A percentile compares a stretch with the other conserved stretches of the same genome.
These are phyloP conservation scores for Bujurquina vittata DNA, from an alignment of 2,113 vertebrate species.

Conservation along the genomic window DNA sequence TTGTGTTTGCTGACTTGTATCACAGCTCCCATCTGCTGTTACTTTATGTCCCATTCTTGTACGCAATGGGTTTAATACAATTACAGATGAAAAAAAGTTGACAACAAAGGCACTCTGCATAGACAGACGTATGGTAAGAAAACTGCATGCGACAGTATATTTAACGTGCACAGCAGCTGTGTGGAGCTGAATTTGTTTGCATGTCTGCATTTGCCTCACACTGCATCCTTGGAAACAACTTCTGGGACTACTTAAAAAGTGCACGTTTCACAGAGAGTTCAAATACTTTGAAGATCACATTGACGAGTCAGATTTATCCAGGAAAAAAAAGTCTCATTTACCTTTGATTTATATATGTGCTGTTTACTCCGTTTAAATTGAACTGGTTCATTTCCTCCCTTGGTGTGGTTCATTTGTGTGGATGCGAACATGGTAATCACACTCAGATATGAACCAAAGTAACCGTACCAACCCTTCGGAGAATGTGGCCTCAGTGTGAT, in stretches of 20 bases:
- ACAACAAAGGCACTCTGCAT: background rate
- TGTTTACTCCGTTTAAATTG: background rate
- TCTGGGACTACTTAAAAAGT: background rate
- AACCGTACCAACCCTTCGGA: background rate
- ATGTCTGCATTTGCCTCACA: background rate
- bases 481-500: too few relatives aligned
- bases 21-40: constrained; percentile 19
- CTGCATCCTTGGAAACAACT: background rate
- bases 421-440: background rate
- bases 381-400: background rate
- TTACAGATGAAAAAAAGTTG: background rate
- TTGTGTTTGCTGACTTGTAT: constrained; percentile 19
- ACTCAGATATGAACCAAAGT: background rate
- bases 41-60: constrained; percentile 7
- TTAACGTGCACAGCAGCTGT: background rate
- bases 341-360: background rate
- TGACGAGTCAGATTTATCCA: background rate
- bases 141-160: background rate
- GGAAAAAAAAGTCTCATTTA: background rate
- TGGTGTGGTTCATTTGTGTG: background rate
- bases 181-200: background rate
- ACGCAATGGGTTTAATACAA: constrained; percentile 12
- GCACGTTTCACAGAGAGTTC: background rate
- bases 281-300: background rate
- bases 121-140: constrained; percentile 9